Evolutionary conservation across 2,797 vertebrate species (phyloP), one percentile per base, ranked within the genome.

Genomic region (Florisuga fusca): DNA sequence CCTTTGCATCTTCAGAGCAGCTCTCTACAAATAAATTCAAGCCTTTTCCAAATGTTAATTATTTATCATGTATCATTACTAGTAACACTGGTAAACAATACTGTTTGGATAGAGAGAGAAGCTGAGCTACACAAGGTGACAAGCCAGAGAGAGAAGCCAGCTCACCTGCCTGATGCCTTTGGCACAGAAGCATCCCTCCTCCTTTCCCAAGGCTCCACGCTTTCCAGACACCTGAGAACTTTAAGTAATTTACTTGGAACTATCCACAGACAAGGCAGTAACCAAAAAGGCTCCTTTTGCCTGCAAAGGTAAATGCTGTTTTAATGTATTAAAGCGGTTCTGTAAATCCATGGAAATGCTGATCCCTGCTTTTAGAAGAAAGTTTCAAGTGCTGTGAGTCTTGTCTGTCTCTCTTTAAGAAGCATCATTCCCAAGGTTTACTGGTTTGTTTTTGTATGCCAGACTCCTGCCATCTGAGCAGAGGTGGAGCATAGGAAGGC

Each of bases 401-500:
- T 87, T 69, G 29, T 66, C 83, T 33, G 9, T 34, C 74, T 90
- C 38, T 83, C 83, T 88, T 78, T 34, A 87, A 86, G 79, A 61
- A 81, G 10, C 23, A 27, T 72, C 84, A 62, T 69, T 86, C 29
- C 43, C 59, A 72, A 73, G 26, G 48, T 93, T 94, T 86, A 31
- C 34, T 79, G 76, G 61, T 50, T 87, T 90, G 61, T 50, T 95
- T 96, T 86, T 38, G 6, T 48, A 54, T 75, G 74, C 66, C 83
- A 72, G 64, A 61, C 41, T 90, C 26, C 41, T 84, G 86, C 58
- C 62, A 50, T 58, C 66, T 38, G 54, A 96, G 73, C 73, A 74
- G 83, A 95, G 90, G 69, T 92, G 75, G 61, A 83, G 46, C 73
- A 62, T 20, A 62, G 38, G 80, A 90, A 95, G 51, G 73, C 53